Evolutionary conservation across 2,797 vertebrate species (phyloP), one percentile per base, ranked within the genome.

Genomic region (Xenopus petersii): DNA sequence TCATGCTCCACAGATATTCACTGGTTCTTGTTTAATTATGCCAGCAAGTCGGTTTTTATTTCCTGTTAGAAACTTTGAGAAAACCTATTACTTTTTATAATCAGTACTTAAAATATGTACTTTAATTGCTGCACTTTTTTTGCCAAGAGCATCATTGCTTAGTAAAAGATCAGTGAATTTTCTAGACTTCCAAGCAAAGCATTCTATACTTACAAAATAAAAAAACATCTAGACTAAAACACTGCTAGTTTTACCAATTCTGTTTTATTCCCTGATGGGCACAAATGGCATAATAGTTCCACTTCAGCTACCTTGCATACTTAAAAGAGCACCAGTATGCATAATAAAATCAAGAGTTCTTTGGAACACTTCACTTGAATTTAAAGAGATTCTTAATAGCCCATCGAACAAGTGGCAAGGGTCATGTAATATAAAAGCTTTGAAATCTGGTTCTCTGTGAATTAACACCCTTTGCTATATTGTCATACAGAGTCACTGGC

Each of bases 201-300:
- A 24, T 60, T 60, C 58, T 24, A 6, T 26, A 60, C 2, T 26
- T 60, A 21, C 17, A 60, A 60, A 60, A 60, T 60, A 21, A 60
- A 60, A 60, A 60, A 60, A 21, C 21, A 60, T 60, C 17, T 60
- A 60, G 17, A 60, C 58, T 26, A 26, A 60, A 60, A 60, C 21
- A 60, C 24, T 10, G 17, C 58, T 24, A 21, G 58, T 60, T 60
- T 60, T 60, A 60, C 21, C 58, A 21, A 21, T 60, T 60, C 58
- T 60, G 58, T 60, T 60, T 26, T 60, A 60, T 60, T 26, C 58
- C 58, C 58, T 60, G 17, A 60, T 60, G 58, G 58, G 58, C 58
- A 26, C 10, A 26, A 60, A 60, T 21, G 24, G 58, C 17, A 60
- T 60, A 60, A 60, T 60, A 60, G 30, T 60, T 60, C 58, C 58